These are phyloP conservation scores for Cassiopea andromeda DNA, from an alignment of 30 jellyfish, hydroid and myxozoan species.

Conservation along the genomic window DNA sequence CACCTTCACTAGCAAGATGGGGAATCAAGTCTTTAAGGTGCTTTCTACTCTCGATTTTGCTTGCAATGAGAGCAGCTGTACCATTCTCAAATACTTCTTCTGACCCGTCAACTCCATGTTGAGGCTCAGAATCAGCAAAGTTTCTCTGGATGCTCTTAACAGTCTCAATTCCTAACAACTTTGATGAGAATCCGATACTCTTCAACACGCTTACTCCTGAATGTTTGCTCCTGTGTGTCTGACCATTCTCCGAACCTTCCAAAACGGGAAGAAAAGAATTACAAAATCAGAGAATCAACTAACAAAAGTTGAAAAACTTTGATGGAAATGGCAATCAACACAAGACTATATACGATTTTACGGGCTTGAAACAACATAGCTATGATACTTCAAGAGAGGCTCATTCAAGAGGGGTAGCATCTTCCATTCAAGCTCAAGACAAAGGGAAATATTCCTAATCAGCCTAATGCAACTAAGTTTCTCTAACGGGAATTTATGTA, in stretches of 20 bases:
- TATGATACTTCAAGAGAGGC: no score
- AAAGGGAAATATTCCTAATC: no score
- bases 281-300: no score
- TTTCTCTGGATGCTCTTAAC: slow-evolving; percentile 58
- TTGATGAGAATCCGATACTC: slow-evolving; percentile 87
- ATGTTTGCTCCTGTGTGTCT: slow-evolving; percentile 62
- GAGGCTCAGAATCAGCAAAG: slow-evolving; percentile 21
- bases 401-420: no score
- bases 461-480: no score
- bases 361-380: no score
- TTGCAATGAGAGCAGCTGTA: slow-evolving; percentile 82
- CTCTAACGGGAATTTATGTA: no score
- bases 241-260: slow-evolving; percentile 20
- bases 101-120: slow-evolving; percentile 8
- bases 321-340: no score
- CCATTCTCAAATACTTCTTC: slow-evolving; percentile 57
- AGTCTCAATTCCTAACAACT: slow-evolving; percentile 49
- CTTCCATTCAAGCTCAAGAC: no score
- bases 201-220: slow-evolving; percentile 70
- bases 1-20: slow-evolving; percentile 22
- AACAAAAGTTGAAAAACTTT: no score
- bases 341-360: no score
- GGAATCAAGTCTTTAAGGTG: slow-evolving; percentile 57
- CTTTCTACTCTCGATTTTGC: slow-evolving; percentile 48
- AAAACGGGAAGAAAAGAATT: background rate